Base-by-base conservation (phyloP, 2,888 invertebrate genomes). In the Phyto melanocephala region DNA sequence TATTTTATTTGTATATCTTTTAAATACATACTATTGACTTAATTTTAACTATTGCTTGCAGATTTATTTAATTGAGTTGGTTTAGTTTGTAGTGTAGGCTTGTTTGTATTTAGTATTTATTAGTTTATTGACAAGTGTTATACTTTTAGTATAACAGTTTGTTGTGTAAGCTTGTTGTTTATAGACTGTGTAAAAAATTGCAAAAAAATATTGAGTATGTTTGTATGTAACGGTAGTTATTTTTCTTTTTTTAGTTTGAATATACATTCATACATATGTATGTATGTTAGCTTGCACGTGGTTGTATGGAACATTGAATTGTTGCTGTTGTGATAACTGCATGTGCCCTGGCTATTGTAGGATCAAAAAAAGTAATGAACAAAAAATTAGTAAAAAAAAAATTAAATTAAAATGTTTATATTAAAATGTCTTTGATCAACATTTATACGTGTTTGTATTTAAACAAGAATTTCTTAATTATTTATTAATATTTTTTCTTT, bases 291-390 rank as follows among this genome's bases (percentile, higher is more conserved):
- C 67, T 80, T 60, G 52, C 35, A 67, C 65, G 56, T 62, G 52
- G 60, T 42, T 78, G 65, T 82, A 79, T 82, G 82, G 82, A 82
- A 82, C 82, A 80, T 80, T 80, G 24, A 80, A 54, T 67, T 74
- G 67, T 80, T 74, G 4, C 79, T 79, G 6, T 28, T 28, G 79
- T 52, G 40, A 40, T 72, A 52, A 60, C 60, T 52, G 60, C 6
- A 28, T 28, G 3, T 28, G 6, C 3, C 58, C 28, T 67, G 72
- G 65, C 72, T 79, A 79, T 79, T 79, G 79, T 72, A 58, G 17
- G 37, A 15, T 20, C 7, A 37, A 37, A 33, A 62, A 40, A 45
- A 77, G 62, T 15, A 56, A 2, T 24, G 7, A 35, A 24, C n/a
- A 63, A n/a, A 24, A 58, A 71, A 71, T 7, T 58, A 33, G 54